phyloP scores from a whole-genome alignment of 92 coral and sea anemone genomes.

The Epizoanthus illoricatus region DNA sequence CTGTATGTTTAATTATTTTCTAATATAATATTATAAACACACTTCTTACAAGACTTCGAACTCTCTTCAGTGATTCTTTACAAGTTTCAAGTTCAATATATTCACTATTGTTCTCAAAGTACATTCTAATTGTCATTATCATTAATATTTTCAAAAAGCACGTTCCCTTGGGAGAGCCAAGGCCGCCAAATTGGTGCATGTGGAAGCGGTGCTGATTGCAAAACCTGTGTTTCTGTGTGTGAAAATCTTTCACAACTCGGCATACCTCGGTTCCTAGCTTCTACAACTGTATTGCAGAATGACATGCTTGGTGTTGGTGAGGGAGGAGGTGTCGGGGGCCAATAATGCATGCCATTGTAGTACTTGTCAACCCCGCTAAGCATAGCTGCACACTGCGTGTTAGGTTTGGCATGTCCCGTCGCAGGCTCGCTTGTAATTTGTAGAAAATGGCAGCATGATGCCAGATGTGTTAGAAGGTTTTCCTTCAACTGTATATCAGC shows the following conservation, averaged over 20 bases:
- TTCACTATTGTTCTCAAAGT: slow-evolving; percentile 28
- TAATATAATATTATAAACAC: neutral
- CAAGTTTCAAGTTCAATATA: neutral
- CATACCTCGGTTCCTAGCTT: slow-evolving; percentile 1
- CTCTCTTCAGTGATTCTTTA: neutral
- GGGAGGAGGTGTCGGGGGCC: slow-evolving; percentile 47
- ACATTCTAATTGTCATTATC: slow-evolving; percentile 31
- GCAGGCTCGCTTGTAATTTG: slow-evolving; percentile 31
- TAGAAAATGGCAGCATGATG: slow-evolving; percentile 51
- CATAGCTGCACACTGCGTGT: neutral
- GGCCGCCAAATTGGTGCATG: slow-evolving; percentile 32
- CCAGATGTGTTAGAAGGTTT: slow-evolving; percentile 51
- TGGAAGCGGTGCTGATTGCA: slow-evolving; percentile 11
- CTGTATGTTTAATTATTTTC: neutral
- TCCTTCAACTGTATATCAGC: slow-evolving; percentile 51
- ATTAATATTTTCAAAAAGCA: neutral
- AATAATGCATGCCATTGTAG: slow-evolving; percentile 18
- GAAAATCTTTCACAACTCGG: neutral
- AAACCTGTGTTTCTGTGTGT: neutral
- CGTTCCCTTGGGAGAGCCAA: slow-evolving; percentile 17
- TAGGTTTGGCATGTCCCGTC: neutral
- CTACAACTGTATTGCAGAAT: neutral
- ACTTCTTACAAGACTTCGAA: slow-evolving; percentile 1
- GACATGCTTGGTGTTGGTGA: slow-evolving; percentile 25
- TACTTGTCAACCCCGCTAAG: neutral